These are phyloP conservation scores for Automeris io DNA, from an alignment of 2,888 invertebrate genomes.

Conservation along the genomic window DNA sequence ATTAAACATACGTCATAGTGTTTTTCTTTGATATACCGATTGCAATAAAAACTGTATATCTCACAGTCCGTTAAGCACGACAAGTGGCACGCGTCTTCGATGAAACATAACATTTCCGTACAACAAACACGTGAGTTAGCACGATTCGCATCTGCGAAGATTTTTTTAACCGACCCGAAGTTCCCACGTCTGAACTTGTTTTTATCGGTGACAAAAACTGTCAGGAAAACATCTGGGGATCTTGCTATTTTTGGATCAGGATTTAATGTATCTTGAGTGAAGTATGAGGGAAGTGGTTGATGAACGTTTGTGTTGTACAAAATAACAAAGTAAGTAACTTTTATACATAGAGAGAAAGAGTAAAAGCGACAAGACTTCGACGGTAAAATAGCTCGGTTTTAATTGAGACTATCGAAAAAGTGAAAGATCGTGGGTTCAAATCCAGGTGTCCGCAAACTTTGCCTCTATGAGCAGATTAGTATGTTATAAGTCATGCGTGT, in stretches of 20 bases:
- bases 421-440: too few relatives aligned
- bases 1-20: too few relatives aligned
- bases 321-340: not conserved
- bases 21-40: conserved; percentile 8
- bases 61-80: conserved; percentile 49
- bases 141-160: conserved; percentile 53
- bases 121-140: conserved; percentile 49
- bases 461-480: too few relatives aligned
- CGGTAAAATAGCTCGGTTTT: too few relatives aligned
- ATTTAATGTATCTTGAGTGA: conserved; percentile 44
- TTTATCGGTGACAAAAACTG: conserved; percentile 44
- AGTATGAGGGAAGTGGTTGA: conserved; percentile 48
- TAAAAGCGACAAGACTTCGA: too few relatives aligned
- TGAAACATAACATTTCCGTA: conserved; percentile 41
- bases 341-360: not conserved
- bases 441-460: too few relatives aligned
- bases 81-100: conserved; percentile 60
- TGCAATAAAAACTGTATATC: conserved; percentile 46
- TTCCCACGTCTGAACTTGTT: conserved; percentile 67
- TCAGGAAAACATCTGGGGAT: conserved; percentile 64
- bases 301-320: conserved; percentile 19
- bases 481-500: too few relatives aligned
- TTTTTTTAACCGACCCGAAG: conserved; percentile 33
- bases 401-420: too few relatives aligned
- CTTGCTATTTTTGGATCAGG: conserved; percentile 48